These are phyloP conservation scores for Acanthoscelides obtectus DNA, from an alignment of 2,888 invertebrate genomes.

Conservation along the genomic window DNA sequence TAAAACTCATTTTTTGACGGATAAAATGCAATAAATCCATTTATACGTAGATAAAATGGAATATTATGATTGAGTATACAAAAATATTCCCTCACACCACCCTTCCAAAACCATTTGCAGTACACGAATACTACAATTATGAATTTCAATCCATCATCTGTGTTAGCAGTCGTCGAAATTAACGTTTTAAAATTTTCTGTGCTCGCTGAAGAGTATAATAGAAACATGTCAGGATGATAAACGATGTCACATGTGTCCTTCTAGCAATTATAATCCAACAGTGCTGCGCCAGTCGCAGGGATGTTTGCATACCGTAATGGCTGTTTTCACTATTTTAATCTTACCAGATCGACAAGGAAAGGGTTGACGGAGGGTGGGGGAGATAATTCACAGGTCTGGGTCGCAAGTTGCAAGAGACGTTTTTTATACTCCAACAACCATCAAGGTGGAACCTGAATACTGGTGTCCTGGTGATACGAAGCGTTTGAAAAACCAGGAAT, in stretches of 20 bases:
- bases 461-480: no score
- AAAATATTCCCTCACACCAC: not conserved
- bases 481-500: no score
- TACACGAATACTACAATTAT: not conserved
- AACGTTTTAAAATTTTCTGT: not conserved
- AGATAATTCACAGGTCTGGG: not conserved
- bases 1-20: no score
- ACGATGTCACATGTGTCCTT: constrained; percentile 41
- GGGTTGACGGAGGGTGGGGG: not conserved
- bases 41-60: not conserved
- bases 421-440: no score
- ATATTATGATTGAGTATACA: not conserved
- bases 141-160: not conserved
- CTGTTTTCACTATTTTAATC: constrained; percentile 32
- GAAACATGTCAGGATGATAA: constrained; percentile 28
- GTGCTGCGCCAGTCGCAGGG: constrained; percentile 18
- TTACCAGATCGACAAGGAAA: constrained; percentile 1
- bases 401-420: no score
- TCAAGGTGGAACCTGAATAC: no score
- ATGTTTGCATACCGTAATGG: constrained; percentile 34
- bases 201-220: not conserved
- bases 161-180: not conserved
- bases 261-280: constrained; percentile 31
- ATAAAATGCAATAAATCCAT: not conserved
- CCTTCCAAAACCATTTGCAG: not conserved